phyloP scores from a whole-genome alignment of 2,797 vertebrate genomes.

The Antrozous pallidus region DNA sequence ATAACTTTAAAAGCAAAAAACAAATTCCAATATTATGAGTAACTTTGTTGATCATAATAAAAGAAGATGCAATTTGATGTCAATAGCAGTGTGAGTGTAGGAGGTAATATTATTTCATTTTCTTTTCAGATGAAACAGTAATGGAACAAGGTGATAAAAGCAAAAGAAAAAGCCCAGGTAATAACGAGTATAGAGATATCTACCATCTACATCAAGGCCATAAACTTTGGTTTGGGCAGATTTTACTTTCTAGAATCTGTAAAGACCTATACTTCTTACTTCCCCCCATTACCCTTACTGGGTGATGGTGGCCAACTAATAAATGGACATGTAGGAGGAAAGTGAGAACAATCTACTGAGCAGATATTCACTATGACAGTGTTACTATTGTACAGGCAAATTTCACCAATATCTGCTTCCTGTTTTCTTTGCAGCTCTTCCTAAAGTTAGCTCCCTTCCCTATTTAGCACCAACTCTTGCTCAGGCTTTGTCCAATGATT shows the following conservation, averaged over 20 bases:
- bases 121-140: slow-evolving; percentile 62
- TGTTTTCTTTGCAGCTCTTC: not conserved
- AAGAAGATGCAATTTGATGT: slow-evolving; percentile 66
- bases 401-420: not conserved
- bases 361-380: not conserved
- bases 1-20: slow-evolving; percentile 43
- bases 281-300: not conserved
- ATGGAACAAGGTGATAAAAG: slow-evolving; percentile 30
- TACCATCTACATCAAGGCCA: not conserved
- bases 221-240: not conserved
- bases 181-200: not conserved
- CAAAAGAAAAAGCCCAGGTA: slow-evolving; percentile 53
- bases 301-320: not conserved
- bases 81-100: slow-evolving; percentile 67
- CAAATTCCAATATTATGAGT: slow-evolving; percentile 63
- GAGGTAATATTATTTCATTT: slow-evolving; percentile 67
- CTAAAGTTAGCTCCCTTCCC: not conserved
- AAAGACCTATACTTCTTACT: not conserved
- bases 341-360: not conserved
- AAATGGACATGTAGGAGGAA: not conserved
- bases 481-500: not conserved
- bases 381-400: not conserved
- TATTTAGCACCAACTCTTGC: not conserved
- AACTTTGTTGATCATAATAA: slow-evolving; percentile 58
- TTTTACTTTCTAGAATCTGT: not conserved